These are phyloP conservation scores for Chamaetylas fuelleborni DNA, from an alignment of 2,113 vertebrate genomes.

Conservation along the genomic window DNA sequence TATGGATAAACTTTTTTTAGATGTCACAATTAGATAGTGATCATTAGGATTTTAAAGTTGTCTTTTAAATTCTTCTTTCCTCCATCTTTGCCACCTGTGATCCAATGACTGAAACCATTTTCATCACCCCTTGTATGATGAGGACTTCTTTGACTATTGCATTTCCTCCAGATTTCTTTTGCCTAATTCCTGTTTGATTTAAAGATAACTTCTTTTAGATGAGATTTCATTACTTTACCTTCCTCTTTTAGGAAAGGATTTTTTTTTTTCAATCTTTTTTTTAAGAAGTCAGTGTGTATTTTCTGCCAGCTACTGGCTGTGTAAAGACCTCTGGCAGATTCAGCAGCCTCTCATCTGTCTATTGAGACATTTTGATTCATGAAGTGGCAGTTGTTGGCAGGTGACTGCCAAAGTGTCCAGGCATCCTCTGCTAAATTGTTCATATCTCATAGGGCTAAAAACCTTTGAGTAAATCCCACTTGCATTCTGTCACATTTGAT, in stretches of 20 bases:
- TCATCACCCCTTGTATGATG: background rate
- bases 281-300: background rate
- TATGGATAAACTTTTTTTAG: background rate
- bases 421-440: background rate
- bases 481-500: background rate
- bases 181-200: background rate
- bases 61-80: background rate
- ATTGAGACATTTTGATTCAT: background rate
- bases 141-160: background rate
- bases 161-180: background rate
- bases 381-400: background rate
- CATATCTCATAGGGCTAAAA: background rate
- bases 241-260: background rate
- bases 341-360: background rate
- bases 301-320: background rate
- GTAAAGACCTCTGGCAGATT: background rate
- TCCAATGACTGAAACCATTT: background rate
- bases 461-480: fast-evolving
- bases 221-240: background rate
- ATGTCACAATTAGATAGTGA: background rate
- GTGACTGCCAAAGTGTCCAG: background rate
- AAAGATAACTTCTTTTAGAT: background rate
- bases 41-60: background rate
- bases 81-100: background rate
- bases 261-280: background rate